These are phyloP conservation scores for Lepidurus arcticus DNA, from an alignment of 1,140 invertebrate genomes.

Conservation along the genomic window DNA sequence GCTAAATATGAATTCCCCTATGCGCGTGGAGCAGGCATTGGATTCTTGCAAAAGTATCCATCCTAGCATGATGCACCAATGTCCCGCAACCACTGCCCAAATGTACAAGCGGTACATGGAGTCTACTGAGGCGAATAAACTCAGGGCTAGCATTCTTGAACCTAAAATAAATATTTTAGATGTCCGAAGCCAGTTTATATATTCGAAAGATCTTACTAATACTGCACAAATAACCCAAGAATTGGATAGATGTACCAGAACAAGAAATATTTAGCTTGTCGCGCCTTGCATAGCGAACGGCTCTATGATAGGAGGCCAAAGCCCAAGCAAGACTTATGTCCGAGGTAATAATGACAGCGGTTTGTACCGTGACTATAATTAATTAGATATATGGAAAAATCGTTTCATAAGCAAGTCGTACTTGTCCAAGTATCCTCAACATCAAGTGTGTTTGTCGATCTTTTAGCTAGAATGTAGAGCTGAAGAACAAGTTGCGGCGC, in stretches of 20 bases:
- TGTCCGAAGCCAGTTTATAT: neutral
- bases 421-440: slow-evolving; percentile 39
- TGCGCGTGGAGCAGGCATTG: slow-evolving; percentile 27
- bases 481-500: slow-evolving; percentile 82
- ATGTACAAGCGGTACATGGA: slow-evolving; percentile 39
- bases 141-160: slow-evolving; percentile 46
- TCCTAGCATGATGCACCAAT: slow-evolving; percentile 47
- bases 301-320: slow-evolving; percentile 74
- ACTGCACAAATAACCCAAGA: slow-evolving; percentile 71
- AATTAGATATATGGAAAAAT: slow-evolving; percentile 30
- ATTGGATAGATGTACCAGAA: slow-evolving; percentile 59
- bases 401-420: slow-evolving; percentile 42
- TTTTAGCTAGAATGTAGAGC: slow-evolving; percentile 59
- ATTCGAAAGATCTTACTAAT: slow-evolving; percentile 52
- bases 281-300: slow-evolving; percentile 63
- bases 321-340: slow-evolving; percentile 77
- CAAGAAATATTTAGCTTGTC: slow-evolving; percentile 64
- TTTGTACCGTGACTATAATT: slow-evolving; percentile 45
- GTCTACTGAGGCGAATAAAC: slow-evolving; percentile 42
- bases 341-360: slow-evolving; percentile 64
- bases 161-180: neutral
- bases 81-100: slow-evolving; percentile 42
- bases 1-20: slow-evolving; percentile 29
- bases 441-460: slow-evolving; percentile 40
- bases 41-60: slow-evolving; percentile 41